Percentiles rank a stretch among this genome's conserved stretches.
These are phyloP conservation scores for Porites cylindrica DNA, from an alignment of 92 coral and sea anemone species.

Conservation along the genomic window DNA sequence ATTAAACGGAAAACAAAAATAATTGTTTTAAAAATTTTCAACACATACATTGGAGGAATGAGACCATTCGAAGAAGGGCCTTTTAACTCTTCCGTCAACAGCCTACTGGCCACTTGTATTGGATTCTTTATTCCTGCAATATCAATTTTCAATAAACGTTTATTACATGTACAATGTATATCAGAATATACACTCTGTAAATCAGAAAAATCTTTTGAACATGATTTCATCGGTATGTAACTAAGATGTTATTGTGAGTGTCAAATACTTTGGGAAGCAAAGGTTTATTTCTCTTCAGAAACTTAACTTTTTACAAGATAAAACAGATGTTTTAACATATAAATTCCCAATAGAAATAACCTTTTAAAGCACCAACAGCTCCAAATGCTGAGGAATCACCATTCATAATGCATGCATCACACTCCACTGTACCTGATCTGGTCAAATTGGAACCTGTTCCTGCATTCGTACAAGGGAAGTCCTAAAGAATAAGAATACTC, in stretches of 20 bases:
- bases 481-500: constrained; percentile 44
- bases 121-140: constrained; percentile 84
- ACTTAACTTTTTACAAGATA: no score
- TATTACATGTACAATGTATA: no score
- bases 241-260: no score
- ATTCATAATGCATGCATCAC: constrained; percentile 99
- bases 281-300: no score
- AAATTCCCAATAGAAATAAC: constrained; percentile 26
- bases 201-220: no score
- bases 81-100: constrained; percentile 77
- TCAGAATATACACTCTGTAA: no score
- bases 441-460: constrained; percentile 94
- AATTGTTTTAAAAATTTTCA: not conserved
- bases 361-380: constrained; percentile 93
- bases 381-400: constrained; percentile 90
- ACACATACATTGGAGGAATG: constrained; percentile 88
- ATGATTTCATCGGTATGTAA: no score
- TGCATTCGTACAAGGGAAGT: constrained; percentile 91
- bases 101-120: constrained; percentile 76
- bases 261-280: no score
- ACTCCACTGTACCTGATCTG: constrained; percentile 80
- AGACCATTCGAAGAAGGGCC: constrained; percentile 79
- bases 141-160: not conserved
- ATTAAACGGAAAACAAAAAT: not conserved
- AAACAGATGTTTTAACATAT: no score